Base-by-base conservation (phyloP, 1,140 invertebrate species). In the Meloidogyne exigua region DNA sequence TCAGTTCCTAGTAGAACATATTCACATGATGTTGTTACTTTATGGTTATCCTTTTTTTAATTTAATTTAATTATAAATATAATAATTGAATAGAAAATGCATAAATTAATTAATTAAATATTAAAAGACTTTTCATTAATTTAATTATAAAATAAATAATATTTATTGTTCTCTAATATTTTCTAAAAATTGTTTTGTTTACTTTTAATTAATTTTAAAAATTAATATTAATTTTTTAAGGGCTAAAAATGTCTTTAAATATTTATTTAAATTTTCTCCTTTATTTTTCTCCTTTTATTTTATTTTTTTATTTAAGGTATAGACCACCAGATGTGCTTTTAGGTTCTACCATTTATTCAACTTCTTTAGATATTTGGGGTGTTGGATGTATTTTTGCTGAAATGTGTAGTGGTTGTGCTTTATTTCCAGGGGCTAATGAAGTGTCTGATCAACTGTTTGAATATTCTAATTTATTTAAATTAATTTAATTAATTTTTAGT, bases 361-460 rank as follows among this genome's bases (percentile, higher is more conserved):
- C 94, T 7, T 90, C 90, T 28, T 86, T 91, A 66, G 91, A 98
- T 89, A 96, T 98, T 92, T 98, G 96, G 88, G 88, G 74, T 68
- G 95, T 97, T 68, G 95, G 95, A 28, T 98, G 95, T 89, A 97
- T 98, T 88, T 96, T 96, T 89, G 93, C 95, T 63, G 95, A 98
- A 89, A 96, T 97, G 94, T 91, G 96, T 77, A 95, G 94, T 76
- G 95, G 95, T n/a, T 91, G 93, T 86, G 94, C 95, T 57, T 93
- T 94, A 79, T 97, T 97, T 89, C 95, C 95, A 69, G 95, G 95
- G 73, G 93, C 95, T 84, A 91, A 95, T 84, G 95, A 96, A 89
- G 94, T 93, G 26, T 93, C 92, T 87, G 95, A 98, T 90, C 95
- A 98, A 88, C 90, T 93, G 81, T 90, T 95, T 80, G 95, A 95